Conservation (phyloP, 1,140 invertebrate genomes). For the Drosophila nikananu region DNA sequence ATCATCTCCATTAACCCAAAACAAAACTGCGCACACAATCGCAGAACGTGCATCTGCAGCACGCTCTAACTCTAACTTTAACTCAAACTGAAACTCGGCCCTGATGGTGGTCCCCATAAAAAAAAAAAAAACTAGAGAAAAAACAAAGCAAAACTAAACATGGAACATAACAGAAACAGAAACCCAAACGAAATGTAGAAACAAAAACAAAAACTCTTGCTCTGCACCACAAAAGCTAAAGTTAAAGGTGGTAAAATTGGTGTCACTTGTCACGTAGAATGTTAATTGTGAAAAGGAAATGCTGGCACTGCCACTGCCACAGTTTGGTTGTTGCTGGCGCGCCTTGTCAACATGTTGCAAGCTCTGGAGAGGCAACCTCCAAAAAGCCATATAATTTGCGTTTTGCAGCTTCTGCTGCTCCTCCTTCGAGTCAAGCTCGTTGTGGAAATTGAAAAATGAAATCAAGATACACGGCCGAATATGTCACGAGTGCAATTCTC, state of each 20-base stretch:
- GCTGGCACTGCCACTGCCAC: slow-evolving; percentile 45
- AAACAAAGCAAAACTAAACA: slow-evolving; percentile 22
- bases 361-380: slow-evolving; percentile 14
- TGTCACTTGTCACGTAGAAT: slow-evolving; percentile 85
- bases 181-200: slow-evolving; percentile 37
- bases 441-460: slow-evolving; percentile 81
- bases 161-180: slow-evolving; percentile 50
- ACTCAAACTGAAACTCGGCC: slow-evolving; percentile 49
- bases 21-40: slow-evolving; percentile 84
- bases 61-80: slow-evolving; percentile 56
- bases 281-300: slow-evolving; percentile 84
- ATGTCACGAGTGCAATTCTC: slow-evolving; percentile 78
- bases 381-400: slow-evolving; percentile 70
- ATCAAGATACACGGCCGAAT: slow-evolving; percentile 76
- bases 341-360: slow-evolving; percentile 78
- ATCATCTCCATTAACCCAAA: slow-evolving; percentile 85
- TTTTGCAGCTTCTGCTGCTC: slow-evolving; percentile 52
- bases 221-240: slow-evolving; percentile 57
- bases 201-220: slow-evolving; percentile 31
- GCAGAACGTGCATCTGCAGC: slow-evolving; percentile 83
- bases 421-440: slow-evolving; percentile 34
- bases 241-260: slow-evolving; percentile 84
- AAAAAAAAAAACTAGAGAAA: slow-evolving; percentile 49
- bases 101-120: slow-evolving; percentile 74
- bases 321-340: slow-evolving; percentile 53